Evolutionary conservation across 2,888 invertebrate species (phyloP), one percentile per base, ranked within the genome.

Genomic region (Lycaena phlaeas): DNA sequence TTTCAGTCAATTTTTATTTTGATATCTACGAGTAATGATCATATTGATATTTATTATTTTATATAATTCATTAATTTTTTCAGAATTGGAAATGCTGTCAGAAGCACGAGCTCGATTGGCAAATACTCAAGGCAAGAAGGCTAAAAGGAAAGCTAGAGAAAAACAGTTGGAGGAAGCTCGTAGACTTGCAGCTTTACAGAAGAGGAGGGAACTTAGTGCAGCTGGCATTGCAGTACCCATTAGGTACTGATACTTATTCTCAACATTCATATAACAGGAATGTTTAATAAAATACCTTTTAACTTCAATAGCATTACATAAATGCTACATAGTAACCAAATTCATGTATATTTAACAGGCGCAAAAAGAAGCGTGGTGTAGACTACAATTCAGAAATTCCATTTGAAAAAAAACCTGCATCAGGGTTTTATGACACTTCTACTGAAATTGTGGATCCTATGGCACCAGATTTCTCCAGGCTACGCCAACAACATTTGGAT

Each of bases 161-260:
- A 98, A 98, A 72, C 99, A 99, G 70, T 78, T 99, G 51, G 98
- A 99, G 68, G 99, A 99, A 75, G 99, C 99, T 0, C 87, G 98
- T 15, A 87, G 99, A 11, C 86, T 99, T 30, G 99, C 99, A 0
- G 96, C 98, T 0, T 72, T 99, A 40, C 99, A 99, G 75, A 99
- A 99, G 73, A 88, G 98, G n/a, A 86, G 99, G 27, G 99, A 99
- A 72, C 84, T 99, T 29, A 90, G 97, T 52, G 98, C 98, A 46
- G 99, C 99, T 12, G 99, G 99, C 3, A 98, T 99, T 52, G 77
- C 81, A 44, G 84, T 85, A 18, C 82, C 84, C 11, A 70, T 79
- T 22, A 77, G 84, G 85, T 51, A 22, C 18, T 27, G 25, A 10
- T 6, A 25, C n/a, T 28, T 38, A 10, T 31, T 36, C 12, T 14